Conservation (phyloP, 2,113 vertebrate genomes). For the Telmatochromis sp. region DNA sequence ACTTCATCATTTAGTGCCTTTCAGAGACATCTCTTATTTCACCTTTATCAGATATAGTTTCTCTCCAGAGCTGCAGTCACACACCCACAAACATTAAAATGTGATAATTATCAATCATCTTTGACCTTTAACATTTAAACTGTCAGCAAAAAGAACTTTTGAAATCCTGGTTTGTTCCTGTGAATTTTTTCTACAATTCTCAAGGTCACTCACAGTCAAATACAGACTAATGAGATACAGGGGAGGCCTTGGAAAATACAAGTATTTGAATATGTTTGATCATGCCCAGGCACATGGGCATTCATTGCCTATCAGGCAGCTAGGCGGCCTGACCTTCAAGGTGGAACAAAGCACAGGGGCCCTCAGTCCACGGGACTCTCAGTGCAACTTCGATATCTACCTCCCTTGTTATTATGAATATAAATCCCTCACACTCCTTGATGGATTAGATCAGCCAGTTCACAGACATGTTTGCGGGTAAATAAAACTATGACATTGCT, state of each 20-base stretch:
- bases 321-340: neutral
- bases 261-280: slow-evolving; percentile 52
- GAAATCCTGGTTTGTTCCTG: neutral
- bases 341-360: neutral
- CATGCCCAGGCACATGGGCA: neutral
- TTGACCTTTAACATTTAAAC: neutral
- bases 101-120: neutral
- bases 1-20: neutral
- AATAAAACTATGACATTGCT: neutral
- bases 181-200: slow-evolving; percentile 20
- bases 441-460: neutral
- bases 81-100: neutral
- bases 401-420: neutral
- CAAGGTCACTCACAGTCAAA: slow-evolving; percentile 17
- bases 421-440: neutral
- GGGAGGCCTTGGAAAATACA: neutral
- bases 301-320: neutral
- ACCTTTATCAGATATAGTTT: neutral
- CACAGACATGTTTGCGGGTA: slow-evolving; percentile 1
- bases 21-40: neutral
- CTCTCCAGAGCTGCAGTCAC: neutral
- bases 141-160: neutral
- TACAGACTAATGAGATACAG: slow-evolving; percentile 26
- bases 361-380: neutral
- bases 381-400: neutral